Base-by-base conservation (phyloP, 2,797 vertebrate species). In the Chaunax sp. region DNA sequence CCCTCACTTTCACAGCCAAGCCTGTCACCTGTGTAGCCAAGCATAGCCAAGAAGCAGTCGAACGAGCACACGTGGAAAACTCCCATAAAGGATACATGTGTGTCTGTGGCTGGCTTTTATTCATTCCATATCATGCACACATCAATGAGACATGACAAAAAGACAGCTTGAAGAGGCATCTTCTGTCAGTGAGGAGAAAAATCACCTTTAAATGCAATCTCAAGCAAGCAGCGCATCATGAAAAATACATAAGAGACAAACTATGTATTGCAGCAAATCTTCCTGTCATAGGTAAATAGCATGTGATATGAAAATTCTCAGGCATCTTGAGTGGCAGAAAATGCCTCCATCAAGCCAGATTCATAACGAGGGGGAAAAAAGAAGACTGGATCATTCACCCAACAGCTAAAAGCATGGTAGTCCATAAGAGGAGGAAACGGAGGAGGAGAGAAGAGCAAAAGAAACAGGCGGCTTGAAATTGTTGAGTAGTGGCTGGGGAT, bases 1-100 rank as follows among this genome's bases (percentile, higher is more conserved):
- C 37, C 72, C 70, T 81, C 22, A 19, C 75, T 80, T 64, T 64
- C 71, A 60, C 84, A 66, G 80, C 58, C 55, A 71, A 65, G 59
- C 2, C 77, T 80, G 87, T 89, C 86, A 87, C 87, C 87, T 70
- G 85, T 54, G 77, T 64, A 87, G 81, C 77, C 76, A 28, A 88
- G 89, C 85, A 62, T 72, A 62, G 77, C 80, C 69, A 8, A 70
- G 69, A 58, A 16, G 69, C 49, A 59, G 58, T 64, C 58, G 3
- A 72, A 25, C 41, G 37, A 6, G 57, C 46, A 8, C 54, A 54
- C 58, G 23, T 1, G 35, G 64, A 78, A 51, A 65, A 23, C 68
- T 52, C 59, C 61, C 73, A 25, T 30, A 45, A 43, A 50, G 54
- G 13, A 41, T 11, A 6, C 2, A 37, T 46, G 53, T 20, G 66